These are phyloP conservation scores for Hypomesus transpacificus DNA, from an alignment of 2,113 vertebrate species.

Conservation along the genomic window DNA sequence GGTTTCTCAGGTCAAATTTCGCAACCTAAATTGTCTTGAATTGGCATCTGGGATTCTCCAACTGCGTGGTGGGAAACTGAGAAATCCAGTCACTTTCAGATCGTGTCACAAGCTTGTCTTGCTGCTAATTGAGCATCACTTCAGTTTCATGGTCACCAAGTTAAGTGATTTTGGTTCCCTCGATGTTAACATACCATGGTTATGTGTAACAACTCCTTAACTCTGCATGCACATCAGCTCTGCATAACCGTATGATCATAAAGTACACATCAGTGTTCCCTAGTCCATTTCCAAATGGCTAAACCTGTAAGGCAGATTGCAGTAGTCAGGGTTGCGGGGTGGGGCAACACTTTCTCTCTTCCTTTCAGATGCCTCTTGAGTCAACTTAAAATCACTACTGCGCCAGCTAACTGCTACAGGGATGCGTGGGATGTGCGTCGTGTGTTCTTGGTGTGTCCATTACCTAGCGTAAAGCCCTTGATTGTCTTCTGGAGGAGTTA, in stretches of 20 bases:
- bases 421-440: constrained; percentile 47
- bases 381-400: constrained; percentile 54
- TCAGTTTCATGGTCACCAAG: constrained; percentile 70
- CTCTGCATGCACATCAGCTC: constrained; percentile 69
- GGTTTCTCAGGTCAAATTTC: constrained; percentile 73
- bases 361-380: constrained; percentile 66
- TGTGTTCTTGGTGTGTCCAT: constrained; percentile 41
- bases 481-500: constrained; percentile 35
- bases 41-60: constrained; percentile 71
- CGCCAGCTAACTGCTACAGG: constrained; percentile 39
- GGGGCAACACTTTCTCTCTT: constrained; percentile 63
- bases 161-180: constrained; percentile 74
- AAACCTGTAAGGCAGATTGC: constrained; percentile 40
- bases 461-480: constrained; percentile 40
- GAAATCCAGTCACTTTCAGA: constrained; percentile 71
- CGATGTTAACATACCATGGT: constrained; percentile 58
- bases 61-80: constrained; percentile 72
- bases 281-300: constrained; percentile 25
- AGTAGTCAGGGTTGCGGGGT: constrained; percentile 37
- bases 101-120: constrained; percentile 73
- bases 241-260: constrained; percentile 60
- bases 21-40: constrained; percentile 50
- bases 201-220: constrained; percentile 59
- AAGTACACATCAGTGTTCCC: constrained; percentile 46
- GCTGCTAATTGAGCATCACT: constrained; percentile 70